These are phyloP conservation scores for Cyprinodon brontotheroides DNA, from an alignment of 2,113 vertebrate genomes.

Conservation along the genomic window DNA sequence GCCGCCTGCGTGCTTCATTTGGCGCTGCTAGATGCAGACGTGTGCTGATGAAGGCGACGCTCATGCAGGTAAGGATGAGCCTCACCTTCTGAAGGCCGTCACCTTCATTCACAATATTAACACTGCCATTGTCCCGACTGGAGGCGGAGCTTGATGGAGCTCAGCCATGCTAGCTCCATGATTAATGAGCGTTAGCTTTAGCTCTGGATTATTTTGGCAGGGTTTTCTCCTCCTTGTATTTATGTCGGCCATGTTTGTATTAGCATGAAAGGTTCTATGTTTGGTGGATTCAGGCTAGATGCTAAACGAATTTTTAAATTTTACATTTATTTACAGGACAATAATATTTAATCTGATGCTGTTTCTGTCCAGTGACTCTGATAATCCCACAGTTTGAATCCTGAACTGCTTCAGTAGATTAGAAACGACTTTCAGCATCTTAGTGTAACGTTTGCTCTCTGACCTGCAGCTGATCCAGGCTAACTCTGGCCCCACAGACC, in stretches of 20 bases:
- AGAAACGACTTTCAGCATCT: background rate
- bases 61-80: conserved; percentile 42
- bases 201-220: too few species aligned
- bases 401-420: background rate
- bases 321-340: background rate
- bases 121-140: too few species aligned
- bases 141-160: too few species aligned
- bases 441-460: background rate
- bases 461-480: background rate
- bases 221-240: too few species aligned
- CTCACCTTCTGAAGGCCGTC: background rate
- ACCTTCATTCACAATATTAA: background rate
- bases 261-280: background rate
- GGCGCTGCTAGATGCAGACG: conserved; percentile 78
- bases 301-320: background rate
- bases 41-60: background rate
- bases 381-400: background rate
- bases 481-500: background rate
- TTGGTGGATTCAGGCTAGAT: background rate
- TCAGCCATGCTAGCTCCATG: too few species aligned
- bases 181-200: too few species aligned
- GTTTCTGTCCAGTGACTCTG: background rate
- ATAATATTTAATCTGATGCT: background rate
- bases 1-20: conserved; percentile 60
- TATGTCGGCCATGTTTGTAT: background rate